Conservation (phyloP, 2,888 invertebrate genomes). For the Corbicula japonica region DNA sequence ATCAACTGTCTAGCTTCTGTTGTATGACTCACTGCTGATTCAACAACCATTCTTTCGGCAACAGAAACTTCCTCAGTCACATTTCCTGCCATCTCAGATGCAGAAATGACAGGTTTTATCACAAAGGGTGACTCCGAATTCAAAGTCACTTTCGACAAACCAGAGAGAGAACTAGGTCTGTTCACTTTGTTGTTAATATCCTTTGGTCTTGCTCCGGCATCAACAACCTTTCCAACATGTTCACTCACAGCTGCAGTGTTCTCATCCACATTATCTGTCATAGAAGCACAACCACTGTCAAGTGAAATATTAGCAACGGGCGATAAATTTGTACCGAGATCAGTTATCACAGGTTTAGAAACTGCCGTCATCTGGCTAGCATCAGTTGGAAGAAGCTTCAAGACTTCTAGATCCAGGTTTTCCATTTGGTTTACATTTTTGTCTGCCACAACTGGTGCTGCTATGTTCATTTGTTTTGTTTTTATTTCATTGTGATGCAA, state of each 20-base stretch:
- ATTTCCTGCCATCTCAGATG: constrained; percentile 6
- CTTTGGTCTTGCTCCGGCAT: constrained; percentile 78
- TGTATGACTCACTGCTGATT: constrained; percentile 15
- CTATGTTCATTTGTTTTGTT: too few relatives aligned
- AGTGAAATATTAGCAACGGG: constrained; percentile 50
- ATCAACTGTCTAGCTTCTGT: constrained; percentile 53
- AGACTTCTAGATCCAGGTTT: constrained; percentile 31
- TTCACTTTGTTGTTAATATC: constrained; percentile 73
- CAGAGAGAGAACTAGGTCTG: constrained; percentile 79
- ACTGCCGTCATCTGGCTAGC: constrained; percentile 5
- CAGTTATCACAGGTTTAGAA: constrained; percentile 47
- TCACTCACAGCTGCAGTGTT: constrained; percentile 18
- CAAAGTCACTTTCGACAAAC: constrained; percentile 77
- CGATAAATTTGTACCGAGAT: constrained; percentile 47
- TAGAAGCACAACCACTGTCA: constrained; percentile 59
- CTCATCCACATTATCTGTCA: constrained; percentile 40
- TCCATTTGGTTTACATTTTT: not conserved
- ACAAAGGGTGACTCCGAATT: constrained; percentile 57
- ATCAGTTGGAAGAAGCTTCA: constrained; percentile 34
- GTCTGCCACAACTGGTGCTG: too few relatives aligned
- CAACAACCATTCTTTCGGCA: constrained; percentile 18
- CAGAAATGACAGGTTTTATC: constrained; percentile 38
- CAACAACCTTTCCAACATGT: constrained; percentile 12
- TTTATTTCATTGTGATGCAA: too few relatives aligned
- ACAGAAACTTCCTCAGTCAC: constrained; percentile 10